Conservation (phyloP, 1,140 invertebrate species). For the Drosophila biarmipes region DNA sequence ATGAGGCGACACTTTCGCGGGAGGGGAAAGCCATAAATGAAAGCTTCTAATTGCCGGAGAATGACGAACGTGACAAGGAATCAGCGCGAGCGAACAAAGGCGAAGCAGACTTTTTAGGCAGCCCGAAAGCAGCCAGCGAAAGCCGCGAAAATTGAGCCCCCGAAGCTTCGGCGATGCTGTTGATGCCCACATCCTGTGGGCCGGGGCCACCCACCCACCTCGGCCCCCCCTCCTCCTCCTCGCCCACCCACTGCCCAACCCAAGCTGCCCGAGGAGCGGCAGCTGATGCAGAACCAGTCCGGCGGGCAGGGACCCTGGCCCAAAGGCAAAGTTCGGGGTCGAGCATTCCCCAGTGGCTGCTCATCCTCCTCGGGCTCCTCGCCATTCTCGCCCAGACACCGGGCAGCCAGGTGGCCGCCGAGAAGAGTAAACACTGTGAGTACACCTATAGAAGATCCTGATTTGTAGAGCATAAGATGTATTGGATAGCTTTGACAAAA, state of each 20-base stretch:
- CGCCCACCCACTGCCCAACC: conserved; percentile 1
- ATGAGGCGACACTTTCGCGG: conserved; percentile 30
- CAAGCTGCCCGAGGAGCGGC: conserved; percentile 8
- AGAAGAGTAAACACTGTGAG: conserved; percentile 84
- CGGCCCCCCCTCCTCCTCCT: conserved; percentile 3
- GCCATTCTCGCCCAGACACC: conserved; percentile 69
- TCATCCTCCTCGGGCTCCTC: conserved; percentile 76
- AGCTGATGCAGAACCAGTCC: conserved; percentile 25
- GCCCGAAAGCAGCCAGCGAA: conserved; percentile 10
- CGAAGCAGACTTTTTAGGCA: conserved; percentile 43
- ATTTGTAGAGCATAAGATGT: background rate
- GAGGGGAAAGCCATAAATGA: conserved; percentile 70
- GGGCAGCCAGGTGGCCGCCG: conserved; percentile 76
- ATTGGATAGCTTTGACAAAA: background rate
- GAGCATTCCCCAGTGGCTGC: conserved; percentile 75
- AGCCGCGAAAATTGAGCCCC: conserved; percentile 54
- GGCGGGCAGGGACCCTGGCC: conserved; percentile 9
- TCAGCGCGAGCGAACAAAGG: conserved; percentile 57
- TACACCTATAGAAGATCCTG: conserved; percentile 29
- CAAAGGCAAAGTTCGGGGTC: conserved; percentile 28
- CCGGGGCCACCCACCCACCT: conserved; percentile 67
- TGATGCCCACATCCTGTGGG: conserved; percentile 82
- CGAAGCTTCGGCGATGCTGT: conserved; percentile 64
- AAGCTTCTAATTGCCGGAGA: conserved; percentile 78
- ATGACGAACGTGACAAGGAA: conserved; percentile 61